Conservation (phyloP, 2,888 invertebrate genomes). For the Drosophila niveifrons region DNA sequence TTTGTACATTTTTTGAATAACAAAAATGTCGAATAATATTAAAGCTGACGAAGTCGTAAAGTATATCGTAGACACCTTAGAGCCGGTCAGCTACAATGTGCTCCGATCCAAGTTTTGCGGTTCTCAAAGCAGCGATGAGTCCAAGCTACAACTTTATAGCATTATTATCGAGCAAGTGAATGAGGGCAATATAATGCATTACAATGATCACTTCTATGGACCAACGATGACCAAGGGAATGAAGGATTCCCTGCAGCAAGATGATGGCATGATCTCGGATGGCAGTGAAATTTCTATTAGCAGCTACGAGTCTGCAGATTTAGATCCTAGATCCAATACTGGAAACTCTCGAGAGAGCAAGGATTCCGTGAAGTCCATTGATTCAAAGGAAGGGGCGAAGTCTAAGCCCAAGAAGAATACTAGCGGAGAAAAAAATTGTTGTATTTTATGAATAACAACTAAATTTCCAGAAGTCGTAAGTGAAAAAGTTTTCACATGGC, state of each 20-base stretch:
- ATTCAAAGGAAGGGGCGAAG: too few species aligned
- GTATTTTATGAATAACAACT: too few species aligned
- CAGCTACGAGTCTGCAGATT: background rate
- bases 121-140: background rate
- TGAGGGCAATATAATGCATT: background rate
- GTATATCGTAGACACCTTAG: background rate
- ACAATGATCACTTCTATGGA: background rate
- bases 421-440: too few species aligned
- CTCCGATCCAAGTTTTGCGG: background rate
- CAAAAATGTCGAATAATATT: background rate
- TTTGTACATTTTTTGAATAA: background rate
- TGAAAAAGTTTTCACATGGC: too few species aligned
- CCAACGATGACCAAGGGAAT: background rate
- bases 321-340: background rate
- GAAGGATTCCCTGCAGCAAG: background rate
- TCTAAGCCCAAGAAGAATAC: too few species aligned
- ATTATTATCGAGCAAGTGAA: background rate
- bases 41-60: background rate
- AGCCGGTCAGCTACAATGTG: background rate
- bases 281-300: background rate
- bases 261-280: background rate
- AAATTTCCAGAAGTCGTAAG: too few species aligned
- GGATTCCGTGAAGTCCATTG: too few species aligned
- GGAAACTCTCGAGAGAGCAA: background rate
- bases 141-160: background rate